Conservation (phyloP, 2,888 invertebrate genomes). For the Oxyteleia sp. region DNA sequence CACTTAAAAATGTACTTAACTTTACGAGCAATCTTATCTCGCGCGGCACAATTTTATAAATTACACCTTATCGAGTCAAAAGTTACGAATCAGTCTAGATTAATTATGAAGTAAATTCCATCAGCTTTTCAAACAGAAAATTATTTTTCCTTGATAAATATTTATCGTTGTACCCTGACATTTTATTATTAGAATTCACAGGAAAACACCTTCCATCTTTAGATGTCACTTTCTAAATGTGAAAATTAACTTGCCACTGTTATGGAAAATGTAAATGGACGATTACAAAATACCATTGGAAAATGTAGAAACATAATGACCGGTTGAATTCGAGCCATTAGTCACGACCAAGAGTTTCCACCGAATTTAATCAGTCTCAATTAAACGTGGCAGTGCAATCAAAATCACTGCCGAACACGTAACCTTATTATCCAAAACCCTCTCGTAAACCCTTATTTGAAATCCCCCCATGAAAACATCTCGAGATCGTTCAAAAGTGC, state of each 20-base stretch:
- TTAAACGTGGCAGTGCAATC: conserved; percentile 18
- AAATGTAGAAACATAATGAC: conserved; percentile 6
- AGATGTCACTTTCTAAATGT: conserved; percentile 37
- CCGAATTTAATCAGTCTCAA: conserved; percentile 41
- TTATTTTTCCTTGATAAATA: not conserved
- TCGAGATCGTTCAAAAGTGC: conserved; percentile 23
- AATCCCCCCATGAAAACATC: conserved; percentile 28
- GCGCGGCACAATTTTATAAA: conserved; percentile 26
- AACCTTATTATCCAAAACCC: conserved; percentile 36
- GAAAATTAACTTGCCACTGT: too few relatives aligned
- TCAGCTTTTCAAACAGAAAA: not conserved
- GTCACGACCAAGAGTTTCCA: conserved; percentile 27
- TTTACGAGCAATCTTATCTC: conserved; percentile 32
- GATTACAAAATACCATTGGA: conserved; percentile 44
- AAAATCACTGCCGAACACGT: conserved; percentile 18
- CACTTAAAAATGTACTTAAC: conserved; percentile 29
- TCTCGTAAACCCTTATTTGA: conserved; percentile 33
- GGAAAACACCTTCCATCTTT: not conserved
- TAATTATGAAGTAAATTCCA: conserved; percentile 4
- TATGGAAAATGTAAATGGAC: conserved; percentile 46
- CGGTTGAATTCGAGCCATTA: conserved; percentile 25
- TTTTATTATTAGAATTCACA: not conserved
- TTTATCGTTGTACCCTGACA: not conserved
- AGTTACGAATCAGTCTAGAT: conserved; percentile 4
- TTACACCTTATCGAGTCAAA: conserved; percentile 16